Evolutionary conservation across 2,113 vertebrate genomes (phyloP).

Genomic region (Phycodurus eques): DNA sequence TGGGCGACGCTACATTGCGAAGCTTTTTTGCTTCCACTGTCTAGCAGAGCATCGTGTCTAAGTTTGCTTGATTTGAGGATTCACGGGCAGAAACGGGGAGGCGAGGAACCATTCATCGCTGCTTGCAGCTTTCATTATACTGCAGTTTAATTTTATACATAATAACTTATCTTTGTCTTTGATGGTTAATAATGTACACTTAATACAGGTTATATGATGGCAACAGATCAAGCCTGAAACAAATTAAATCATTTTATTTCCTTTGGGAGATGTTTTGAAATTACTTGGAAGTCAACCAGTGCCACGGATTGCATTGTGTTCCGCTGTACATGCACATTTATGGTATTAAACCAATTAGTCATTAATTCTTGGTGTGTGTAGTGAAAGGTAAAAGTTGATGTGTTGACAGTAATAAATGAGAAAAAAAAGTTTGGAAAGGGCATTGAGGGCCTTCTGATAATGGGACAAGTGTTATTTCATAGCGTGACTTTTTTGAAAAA

Average conservation of each 20-base stretch:
- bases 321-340: not conserved
- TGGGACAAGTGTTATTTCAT: constrained; percentile 56
- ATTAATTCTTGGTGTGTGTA: not conserved
- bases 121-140: too few relatives aligned
- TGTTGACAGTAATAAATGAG: not conserved
- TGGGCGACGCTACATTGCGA: too few relatives aligned
- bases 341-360: not conserved
- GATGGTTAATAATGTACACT: not conserved
- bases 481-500: constrained; percentile 13
- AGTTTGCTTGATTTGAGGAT: not conserved
- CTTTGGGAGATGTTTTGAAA: not conserved
- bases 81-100: not conserved
- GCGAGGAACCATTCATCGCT: too few relatives aligned
- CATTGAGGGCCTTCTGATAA: constrained; percentile 36
- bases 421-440: constrained; percentile 22
- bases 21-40: not conserved
- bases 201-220: not conserved
- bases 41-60: not conserved
- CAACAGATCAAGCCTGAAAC: not conserved
- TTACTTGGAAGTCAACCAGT: too few relatives aligned
- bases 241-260: not conserved
- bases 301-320: not conserved
- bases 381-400: not conserved
- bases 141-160: too few relatives aligned
- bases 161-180: not conserved